phyloP scores from a whole-genome alignment of 2,797 vertebrate genomes.

The Knipowitschia caucasica region DNA sequence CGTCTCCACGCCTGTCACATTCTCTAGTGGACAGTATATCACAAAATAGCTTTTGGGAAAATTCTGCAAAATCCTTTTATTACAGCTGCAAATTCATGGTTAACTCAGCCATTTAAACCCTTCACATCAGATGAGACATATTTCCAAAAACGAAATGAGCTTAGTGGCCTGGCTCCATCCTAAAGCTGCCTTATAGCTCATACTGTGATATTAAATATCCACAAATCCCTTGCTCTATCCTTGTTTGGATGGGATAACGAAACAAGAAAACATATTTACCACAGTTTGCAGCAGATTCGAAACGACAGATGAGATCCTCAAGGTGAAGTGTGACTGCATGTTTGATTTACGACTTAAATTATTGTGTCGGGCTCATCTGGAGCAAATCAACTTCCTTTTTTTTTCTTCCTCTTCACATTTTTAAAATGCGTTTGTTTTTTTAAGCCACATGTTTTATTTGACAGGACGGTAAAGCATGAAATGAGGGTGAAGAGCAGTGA shows the following conservation, averaged over 20 bases:
- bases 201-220: slow-evolving; percentile 19
- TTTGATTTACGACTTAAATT: slow-evolving; percentile 68
- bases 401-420: background rate
- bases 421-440: background rate
- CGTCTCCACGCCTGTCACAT: background rate
- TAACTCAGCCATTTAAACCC: slow-evolving; percentile 10
- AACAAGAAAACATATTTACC: slow-evolving; percentile 38
- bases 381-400: slow-evolving; percentile 39
- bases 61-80: slow-evolving; percentile 2
- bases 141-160: slow-evolving; percentile 21
- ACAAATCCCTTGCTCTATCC: slow-evolving; percentile 16
- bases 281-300: slow-evolving; percentile 42
- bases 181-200: slow-evolving; percentile 11
- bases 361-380: slow-evolving; percentile 43
- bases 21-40: background rate
- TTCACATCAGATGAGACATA: slow-evolving; percentile 18
- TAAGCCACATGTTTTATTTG: background rate
- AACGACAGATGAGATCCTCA: slow-evolving; percentile 53
- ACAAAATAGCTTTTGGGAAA: slow-evolving; percentile 4
- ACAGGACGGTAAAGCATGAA: background rate
- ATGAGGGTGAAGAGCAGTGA: background rate
- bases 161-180: slow-evolving; percentile 24
- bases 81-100: background rate
- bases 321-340: slow-evolving; percentile 50
- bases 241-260: slow-evolving; percentile 35